These are phyloP conservation scores for Melinaea marsaeus DNA, from an alignment of 2,888 invertebrate genomes.

Conservation along the genomic window DNA sequence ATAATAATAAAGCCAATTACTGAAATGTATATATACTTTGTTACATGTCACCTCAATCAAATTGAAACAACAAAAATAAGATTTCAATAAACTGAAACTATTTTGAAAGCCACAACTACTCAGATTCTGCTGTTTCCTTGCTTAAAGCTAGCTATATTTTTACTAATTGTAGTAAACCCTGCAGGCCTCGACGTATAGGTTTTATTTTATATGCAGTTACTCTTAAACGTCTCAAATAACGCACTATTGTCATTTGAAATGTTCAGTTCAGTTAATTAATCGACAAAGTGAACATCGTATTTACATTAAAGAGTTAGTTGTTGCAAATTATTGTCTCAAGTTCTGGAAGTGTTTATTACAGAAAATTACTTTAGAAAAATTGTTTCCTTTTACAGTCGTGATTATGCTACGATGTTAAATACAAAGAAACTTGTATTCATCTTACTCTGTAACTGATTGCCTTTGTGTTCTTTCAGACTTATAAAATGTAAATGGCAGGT, in stretches of 20 bases:
- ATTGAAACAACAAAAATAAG: no score
- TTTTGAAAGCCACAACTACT: no score
- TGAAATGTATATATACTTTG: no score
- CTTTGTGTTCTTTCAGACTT: background rate
- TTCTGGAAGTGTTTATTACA: conserved; percentile 1
- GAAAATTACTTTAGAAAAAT: conserved; percentile 1
- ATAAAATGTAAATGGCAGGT: background rate
- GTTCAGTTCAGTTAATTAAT: background rate
- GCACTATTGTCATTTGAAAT: background rate
- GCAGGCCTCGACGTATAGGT: no score
- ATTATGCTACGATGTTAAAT: background rate
- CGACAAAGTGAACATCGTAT: background rate
- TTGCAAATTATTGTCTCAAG: background rate
- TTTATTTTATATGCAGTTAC: no score
- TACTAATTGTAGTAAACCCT: no score
- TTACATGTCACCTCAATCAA: no score
- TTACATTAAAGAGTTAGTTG: background rate
- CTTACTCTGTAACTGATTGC: background rate
- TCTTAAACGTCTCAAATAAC: background rate
- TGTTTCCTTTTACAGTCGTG: background rate
- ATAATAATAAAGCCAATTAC: no score
- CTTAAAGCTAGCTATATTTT: no score
- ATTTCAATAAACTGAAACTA: no score
- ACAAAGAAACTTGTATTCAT: background rate
- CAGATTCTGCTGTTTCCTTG: no score